These are phyloP conservation scores for Drosophila sp. DNA, from an alignment of 1,140 invertebrate species.

Conservation along the genomic window DNA sequence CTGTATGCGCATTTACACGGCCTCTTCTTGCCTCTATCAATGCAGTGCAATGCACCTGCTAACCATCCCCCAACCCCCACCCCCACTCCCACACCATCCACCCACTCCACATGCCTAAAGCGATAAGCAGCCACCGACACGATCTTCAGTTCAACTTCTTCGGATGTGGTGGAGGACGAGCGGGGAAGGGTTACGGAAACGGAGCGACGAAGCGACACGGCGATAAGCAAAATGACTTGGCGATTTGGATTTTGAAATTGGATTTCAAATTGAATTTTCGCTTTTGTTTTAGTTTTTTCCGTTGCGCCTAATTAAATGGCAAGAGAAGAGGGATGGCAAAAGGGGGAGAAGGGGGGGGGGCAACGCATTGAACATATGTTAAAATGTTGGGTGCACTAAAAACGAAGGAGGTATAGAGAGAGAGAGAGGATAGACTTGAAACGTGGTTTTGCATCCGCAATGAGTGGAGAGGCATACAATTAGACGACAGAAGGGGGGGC, in stretches of 20 bases:
- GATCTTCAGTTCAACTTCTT: constrained; percentile 6
- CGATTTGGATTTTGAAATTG: neutral
- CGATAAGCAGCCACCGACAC: constrained; percentile 6
- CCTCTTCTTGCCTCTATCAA: constrained; percentile 17
- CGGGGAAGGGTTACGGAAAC: neutral
- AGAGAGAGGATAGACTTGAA: neutral
- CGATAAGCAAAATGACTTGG: constrained; percentile 3
- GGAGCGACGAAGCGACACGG: neutral
- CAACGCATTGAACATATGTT: constrained; percentile 57
- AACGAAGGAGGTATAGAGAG: constrained; percentile 2
- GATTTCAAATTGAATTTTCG: constrained; percentile 11
- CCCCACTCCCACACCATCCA: neutral
- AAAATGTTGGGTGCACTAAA: constrained; percentile 21
- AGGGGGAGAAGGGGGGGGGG: neutral
- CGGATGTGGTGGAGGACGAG: too few relatives aligned
- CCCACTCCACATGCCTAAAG: neutral
- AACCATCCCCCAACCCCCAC: neutral
- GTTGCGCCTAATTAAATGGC: constrained; percentile 65
- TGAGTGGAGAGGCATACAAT: constrained; percentile 6
- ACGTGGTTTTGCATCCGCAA: constrained; percentile 63
- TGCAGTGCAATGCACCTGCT: constrained; percentile 25
- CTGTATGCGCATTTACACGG: constrained; percentile 14
- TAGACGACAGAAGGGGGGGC: neutral
- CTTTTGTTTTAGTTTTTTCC: constrained; percentile 24
- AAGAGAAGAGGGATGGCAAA: constrained; percentile 6